phyloP scores from a whole-genome alignment of 2,797 vertebrate genomes.

The Hydrophis major region DNA sequence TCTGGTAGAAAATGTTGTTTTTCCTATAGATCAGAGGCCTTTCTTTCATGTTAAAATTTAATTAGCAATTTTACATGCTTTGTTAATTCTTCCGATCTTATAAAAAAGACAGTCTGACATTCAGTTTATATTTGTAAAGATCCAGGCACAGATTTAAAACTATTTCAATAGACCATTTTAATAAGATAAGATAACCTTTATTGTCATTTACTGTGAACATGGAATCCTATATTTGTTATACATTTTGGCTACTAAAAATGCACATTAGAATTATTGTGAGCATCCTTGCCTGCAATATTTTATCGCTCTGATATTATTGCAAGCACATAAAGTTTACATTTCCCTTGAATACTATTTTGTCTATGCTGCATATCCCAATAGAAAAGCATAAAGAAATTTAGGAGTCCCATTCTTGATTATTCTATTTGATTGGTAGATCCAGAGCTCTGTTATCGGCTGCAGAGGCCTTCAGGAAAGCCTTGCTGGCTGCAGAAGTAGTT shows the following conservation, averaged over 20 bases:
- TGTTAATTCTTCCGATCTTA: background rate
- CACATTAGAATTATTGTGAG: background rate
- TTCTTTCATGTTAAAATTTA: constrained; percentile 49
- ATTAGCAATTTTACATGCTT: constrained; percentile 25
- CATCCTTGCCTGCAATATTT: background rate
- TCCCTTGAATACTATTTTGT: background rate
- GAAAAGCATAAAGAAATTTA: background rate
- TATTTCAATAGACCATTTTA: background rate
- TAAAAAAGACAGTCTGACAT: background rate
- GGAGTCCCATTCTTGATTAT: background rate
- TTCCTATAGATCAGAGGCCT: constrained; percentile 31
- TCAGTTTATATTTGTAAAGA: background rate
- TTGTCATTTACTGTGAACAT: no score
- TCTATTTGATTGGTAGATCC: background rate
- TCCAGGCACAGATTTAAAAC: background rate
- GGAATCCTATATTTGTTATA: background rate
- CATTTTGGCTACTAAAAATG: background rate
- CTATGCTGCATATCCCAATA: background rate
- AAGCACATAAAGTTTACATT: background rate
- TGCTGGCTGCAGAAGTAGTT: no score
- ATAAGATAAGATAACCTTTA: background rate
- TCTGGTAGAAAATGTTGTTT: constrained; percentile 34
- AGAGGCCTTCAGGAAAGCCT: no score
- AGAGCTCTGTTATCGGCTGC: no score
- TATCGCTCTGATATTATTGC: background rate